Conservation (phyloP, 2,888 invertebrate species). For the Eucera pruinosa region DNA sequence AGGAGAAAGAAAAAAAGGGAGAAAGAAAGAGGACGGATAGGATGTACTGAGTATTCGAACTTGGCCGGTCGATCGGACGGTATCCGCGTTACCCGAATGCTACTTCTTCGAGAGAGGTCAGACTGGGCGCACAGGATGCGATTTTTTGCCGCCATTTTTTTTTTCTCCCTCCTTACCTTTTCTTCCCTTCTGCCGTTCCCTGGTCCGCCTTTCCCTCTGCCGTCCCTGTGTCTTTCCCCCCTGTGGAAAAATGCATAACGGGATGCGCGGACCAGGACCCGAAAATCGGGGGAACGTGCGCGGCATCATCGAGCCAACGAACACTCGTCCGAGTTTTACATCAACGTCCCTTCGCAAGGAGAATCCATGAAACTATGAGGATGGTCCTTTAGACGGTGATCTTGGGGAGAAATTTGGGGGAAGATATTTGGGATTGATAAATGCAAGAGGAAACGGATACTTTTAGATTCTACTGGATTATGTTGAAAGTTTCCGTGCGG, state of each 20-base stretch:
- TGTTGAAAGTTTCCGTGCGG: too few species aligned
- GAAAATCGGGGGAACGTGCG: conserved; percentile 67
- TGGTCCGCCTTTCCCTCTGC: conserved; percentile 8
- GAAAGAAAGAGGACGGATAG: conserved; percentile 49
- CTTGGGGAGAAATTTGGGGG: background rate
- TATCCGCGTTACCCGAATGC: conserved; percentile 48
- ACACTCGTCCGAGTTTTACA: conserved; percentile 33
- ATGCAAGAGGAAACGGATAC: too few species aligned
- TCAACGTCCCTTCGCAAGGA: conserved; percentile 15
- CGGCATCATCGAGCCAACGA: conserved; percentile 63
- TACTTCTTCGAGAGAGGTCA: conserved; percentile 44
- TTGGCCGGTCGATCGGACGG: conserved; percentile 52
- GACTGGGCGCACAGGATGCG: conserved; percentile 71
- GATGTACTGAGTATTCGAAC: conserved; percentile 55
- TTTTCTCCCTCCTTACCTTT: conserved; percentile 21
- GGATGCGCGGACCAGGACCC: conserved; percentile 54
- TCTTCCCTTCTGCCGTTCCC: background rate
- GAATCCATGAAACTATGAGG: background rate
- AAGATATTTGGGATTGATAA: background rate
- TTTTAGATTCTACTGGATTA: too few species aligned
- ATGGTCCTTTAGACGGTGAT: too few species aligned
- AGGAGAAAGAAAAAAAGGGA: conserved; percentile 19
- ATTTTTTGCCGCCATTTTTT: conserved; percentile 70
- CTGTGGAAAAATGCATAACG: conserved; percentile 72
- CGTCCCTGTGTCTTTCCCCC: conserved; percentile 7